Base-by-base conservation (phyloP, 2,888 invertebrate genomes). In the Mythimna pallens region DNA sequence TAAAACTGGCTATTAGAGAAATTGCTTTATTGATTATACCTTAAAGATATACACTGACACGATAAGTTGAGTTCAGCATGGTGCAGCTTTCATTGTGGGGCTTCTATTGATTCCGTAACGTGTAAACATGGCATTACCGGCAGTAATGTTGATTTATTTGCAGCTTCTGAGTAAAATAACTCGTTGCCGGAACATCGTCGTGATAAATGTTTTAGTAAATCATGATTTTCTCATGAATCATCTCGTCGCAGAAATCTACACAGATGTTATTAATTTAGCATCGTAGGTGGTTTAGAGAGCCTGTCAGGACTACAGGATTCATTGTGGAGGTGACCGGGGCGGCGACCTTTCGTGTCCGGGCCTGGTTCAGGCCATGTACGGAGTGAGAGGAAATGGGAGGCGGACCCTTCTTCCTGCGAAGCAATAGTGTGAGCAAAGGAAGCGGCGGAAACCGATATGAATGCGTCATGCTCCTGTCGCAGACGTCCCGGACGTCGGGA, bases 1-100 rank as follows among this genome's bases (percentile, higher is more conserved):
- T 76, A 81, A 81, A 81, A 66, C 76, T 36, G 52, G 76, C 30
- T 81, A 74, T 82, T 82, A 82, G 43, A 68, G 67, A 82, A 82
- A 82, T 73, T 73, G 69, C 69, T 73, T 62, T 58, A 82, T 80
- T 73, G 69, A 78, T 65, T 71, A 71, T 61, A 73, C 25, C 54
- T 47, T 58, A 47, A 30, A 59, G 59, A 65, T 57, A 54, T 76
- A 62, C 50, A 59, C 47, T 52, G 69, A 78, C 69, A 69, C n/a
- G 63, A 64, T 78, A 78, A 70, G 20, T 65, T 58, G 55, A 61
- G 71, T 62, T 67, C 52, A 70, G 62, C 34, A 70, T 63, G 52
- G 69, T 62, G 59, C 47, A 72, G 65, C 47, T 73, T 74, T 68
- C 68, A 67, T 65, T 78, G 68, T 63, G 17, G 52, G 58, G 3